These are phyloP conservation scores for Protonemura montana DNA, from an alignment of 2,888 invertebrate species.

Conservation along the genomic window DNA sequence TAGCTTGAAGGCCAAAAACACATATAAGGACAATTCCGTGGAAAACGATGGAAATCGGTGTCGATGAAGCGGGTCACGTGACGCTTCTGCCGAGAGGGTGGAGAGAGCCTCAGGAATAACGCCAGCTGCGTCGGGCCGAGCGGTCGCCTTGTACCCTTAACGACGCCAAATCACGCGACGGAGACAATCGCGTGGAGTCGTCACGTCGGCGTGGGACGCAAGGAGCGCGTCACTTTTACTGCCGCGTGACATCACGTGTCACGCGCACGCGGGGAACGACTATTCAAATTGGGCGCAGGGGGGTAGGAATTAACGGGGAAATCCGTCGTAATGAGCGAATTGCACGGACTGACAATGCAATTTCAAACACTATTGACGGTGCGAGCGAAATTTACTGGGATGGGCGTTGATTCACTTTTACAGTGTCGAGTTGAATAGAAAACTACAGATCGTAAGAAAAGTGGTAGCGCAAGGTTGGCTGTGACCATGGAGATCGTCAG, in stretches of 20 bases:
- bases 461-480: too few relatives aligned
- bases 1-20: neutral
- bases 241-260: neutral
- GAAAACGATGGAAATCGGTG: neutral
- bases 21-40: neutral
- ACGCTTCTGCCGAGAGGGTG: neutral
- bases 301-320: too few relatives aligned
- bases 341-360: too few relatives aligned
- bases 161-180: neutral
- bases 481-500: too few relatives aligned
- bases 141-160: neutral
- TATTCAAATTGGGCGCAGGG: too few relatives aligned
- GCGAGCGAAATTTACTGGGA: too few relatives aligned
- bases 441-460: too few relatives aligned
- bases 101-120: neutral
- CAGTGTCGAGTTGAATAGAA: too few relatives aligned
- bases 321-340: too few relatives aligned
- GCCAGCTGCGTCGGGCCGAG: neutral
- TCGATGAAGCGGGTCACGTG: neutral
- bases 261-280: neutral
- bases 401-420: too few relatives aligned
- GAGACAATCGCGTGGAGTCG: neutral
- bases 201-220: too few relatives aligned
- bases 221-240: neutral
- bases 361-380: too few relatives aligned